Evolutionary conservation across 1,140 invertebrate genomes (phyloP).

Genomic region (Drosophila nikananu): DNA sequence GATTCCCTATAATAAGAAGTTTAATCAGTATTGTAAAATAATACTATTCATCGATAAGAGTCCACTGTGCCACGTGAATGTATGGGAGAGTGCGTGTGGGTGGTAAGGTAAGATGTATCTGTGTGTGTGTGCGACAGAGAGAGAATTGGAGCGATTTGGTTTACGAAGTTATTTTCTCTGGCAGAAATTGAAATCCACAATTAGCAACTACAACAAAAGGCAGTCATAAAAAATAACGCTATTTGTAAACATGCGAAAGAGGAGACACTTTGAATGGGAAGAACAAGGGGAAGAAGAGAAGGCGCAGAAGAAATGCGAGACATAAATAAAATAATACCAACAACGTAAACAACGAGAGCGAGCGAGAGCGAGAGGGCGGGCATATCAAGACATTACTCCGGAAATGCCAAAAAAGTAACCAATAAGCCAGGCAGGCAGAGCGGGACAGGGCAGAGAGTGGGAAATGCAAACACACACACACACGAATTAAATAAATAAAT

Average conservation of each 20-base stretch:
- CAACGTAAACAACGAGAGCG: slow-evolving; percentile 21
- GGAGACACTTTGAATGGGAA: slow-evolving; percentile 21
- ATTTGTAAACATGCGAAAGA: slow-evolving; percentile 52
- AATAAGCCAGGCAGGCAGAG: slow-evolving; percentile 10
- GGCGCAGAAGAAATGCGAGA: slow-evolving; percentile 34
- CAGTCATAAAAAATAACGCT: slow-evolving; percentile 40
- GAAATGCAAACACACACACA: slow-evolving; percentile 6
- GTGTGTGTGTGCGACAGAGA: neutral
- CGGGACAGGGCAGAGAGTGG: neutral
- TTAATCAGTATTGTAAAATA: too few relatives aligned
- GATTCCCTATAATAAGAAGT: too few relatives aligned
- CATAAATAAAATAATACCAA: slow-evolving; percentile 32
- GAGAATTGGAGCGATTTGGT: slow-evolving; percentile 33
- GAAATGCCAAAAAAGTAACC: slow-evolving; percentile 77
- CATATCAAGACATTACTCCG: slow-evolving; percentile 81
- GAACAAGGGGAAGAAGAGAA: neutral
- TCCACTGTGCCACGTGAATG: slow-evolving; percentile 24
- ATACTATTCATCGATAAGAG: neutral
- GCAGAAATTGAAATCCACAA: slow-evolving; percentile 48
- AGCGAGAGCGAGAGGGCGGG: slow-evolving; percentile 8
- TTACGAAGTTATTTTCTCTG: slow-evolving; percentile 35
- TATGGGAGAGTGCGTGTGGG: slow-evolving; percentile 2
- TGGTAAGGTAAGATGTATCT: neutral
- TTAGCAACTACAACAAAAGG: slow-evolving; percentile 39
- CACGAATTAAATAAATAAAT: slow-evolving; percentile 21